These are phyloP conservation scores for Heteromyza rotundicornis DNA, from an alignment of 2,888 invertebrate species.

Conservation along the genomic window DNA sequence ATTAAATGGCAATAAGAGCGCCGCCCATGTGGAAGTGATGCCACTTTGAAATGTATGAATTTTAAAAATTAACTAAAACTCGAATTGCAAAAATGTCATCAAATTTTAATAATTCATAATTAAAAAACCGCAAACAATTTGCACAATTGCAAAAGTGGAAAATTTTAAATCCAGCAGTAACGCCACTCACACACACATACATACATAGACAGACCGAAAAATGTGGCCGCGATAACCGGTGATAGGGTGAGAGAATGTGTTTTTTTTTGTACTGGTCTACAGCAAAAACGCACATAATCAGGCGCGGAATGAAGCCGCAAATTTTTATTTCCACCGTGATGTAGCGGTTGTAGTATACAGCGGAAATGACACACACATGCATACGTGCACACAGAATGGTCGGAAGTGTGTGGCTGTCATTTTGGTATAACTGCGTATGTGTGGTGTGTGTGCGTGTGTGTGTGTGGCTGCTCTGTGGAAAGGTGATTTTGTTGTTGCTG, in stretches of 20 bases:
- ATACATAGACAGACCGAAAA: constrained; percentile 12
- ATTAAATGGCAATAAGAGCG: too few species aligned
- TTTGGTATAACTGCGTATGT: constrained; percentile 13
- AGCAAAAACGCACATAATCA: constrained; percentile 3
- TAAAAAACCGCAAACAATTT: constrained; percentile 33
- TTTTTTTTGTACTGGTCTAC: too few species aligned
- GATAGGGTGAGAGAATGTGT: too few species aligned
- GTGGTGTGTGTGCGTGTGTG: neutral
- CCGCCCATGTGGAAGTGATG: too few species aligned
- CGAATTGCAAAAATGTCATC: constrained; percentile 33
- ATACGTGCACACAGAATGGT: constrained; percentile 24
- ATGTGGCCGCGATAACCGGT: too few species aligned
- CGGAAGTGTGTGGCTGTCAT: constrained; percentile 27
- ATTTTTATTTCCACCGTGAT: neutral
- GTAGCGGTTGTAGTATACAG: too few species aligned
- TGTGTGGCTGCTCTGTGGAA: neutral
- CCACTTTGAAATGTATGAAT: neutral
- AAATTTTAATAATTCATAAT: constrained; percentile 49
- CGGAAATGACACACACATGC: constrained; percentile 31
- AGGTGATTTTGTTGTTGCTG: constrained; percentile 9
- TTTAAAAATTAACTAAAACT: neutral
- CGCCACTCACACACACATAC: constrained; percentile 19
- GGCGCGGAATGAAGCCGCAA: neutral
- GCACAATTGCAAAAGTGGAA: too few species aligned
- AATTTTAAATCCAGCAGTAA: constrained; percentile 8